Percentiles rank a stretch among this genome's conserved stretches.
phyloP scores from a whole-genome alignment of 1,140 invertebrate genomes.

The Potamilus streckersoni region DNA sequence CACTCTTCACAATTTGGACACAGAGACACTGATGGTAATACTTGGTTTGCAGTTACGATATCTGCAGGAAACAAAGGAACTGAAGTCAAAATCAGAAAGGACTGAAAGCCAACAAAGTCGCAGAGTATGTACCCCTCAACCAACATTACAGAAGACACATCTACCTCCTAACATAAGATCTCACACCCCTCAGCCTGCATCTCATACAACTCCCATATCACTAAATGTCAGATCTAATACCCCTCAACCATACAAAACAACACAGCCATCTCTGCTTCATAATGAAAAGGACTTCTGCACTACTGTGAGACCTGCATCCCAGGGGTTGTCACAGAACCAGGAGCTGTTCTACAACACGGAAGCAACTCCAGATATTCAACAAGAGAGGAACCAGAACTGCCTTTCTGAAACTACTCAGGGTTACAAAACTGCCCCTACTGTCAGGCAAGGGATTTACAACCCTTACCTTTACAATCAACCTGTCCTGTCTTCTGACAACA shows the following conservation, averaged over 20 bases:
- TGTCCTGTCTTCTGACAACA: slow-evolving; percentile 12
- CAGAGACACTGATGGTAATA: slow-evolving; percentile 56
- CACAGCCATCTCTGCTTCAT: slow-evolving; percentile 6
- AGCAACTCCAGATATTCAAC: background rate
- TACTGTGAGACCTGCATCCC: background rate
- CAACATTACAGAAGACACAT: slow-evolving; percentile 28
- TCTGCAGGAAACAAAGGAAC: slow-evolving; percentile 49
- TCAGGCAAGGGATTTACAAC: slow-evolving; percentile 14
- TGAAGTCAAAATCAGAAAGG: slow-evolving; percentile 17
- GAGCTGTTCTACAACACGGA: slow-evolving; percentile 13
- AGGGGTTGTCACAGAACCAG: slow-evolving; percentile 6
- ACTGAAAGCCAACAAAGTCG: slow-evolving; percentile 4
- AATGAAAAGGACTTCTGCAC: slow-evolving; percentile 4
- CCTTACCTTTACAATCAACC: slow-evolving; percentile 22
- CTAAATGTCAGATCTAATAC: slow-evolving; percentile 4
- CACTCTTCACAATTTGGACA: slow-evolving; percentile 56
- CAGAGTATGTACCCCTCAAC: slow-evolving; percentile 38
- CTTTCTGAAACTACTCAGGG: slow-evolving; percentile 2
- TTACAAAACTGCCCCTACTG: slow-evolving; percentile 5
- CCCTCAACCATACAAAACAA: slow-evolving; percentile 3
- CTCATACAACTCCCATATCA: slow-evolving; percentile 5
- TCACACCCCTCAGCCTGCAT: slow-evolving; percentile 50
- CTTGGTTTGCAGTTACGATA: slow-evolving; percentile 59
- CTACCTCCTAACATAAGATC: slow-evolving; percentile 45
- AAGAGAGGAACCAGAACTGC: background rate